These are phyloP conservation scores for Acromyrmex echinatior DNA, from an alignment of 1,140 invertebrate genomes.

Conservation along the genomic window DNA sequence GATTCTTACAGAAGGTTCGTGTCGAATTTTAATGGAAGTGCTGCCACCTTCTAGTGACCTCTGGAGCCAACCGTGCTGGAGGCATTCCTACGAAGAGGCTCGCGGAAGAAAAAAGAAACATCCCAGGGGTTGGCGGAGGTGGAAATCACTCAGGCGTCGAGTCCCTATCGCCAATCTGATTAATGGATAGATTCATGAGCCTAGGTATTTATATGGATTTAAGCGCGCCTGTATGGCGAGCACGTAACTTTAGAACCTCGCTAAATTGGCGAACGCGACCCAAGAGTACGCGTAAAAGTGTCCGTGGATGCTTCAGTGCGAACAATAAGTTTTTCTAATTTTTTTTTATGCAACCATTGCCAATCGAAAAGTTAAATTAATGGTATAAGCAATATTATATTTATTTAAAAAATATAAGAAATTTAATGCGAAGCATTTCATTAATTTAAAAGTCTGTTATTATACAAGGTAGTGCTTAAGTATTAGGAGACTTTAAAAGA, in stretches of 20 bases:
- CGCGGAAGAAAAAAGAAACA: constrained; percentile 41
- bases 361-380: background rate
- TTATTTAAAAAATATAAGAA: background rate
- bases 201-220: constrained; percentile 80
- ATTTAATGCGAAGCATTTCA: background rate
- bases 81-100: constrained; percentile 50
- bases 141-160: constrained; percentile 83
- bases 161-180: constrained; percentile 83
- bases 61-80: constrained; percentile 70
- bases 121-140: constrained; percentile 44
- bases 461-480: no score
- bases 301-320: background rate
- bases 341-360: background rate
- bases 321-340: background rate
- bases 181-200: constrained; percentile 82
- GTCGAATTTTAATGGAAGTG: constrained; percentile 81
- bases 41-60: constrained; percentile 83
- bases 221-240: constrained; percentile 66
- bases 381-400: background rate
- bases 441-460: background rate
- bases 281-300: constrained; percentile 62
- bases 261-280: constrained; percentile 29
- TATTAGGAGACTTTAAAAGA: no score
- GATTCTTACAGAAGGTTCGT: constrained; percentile 75
- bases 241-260: constrained; percentile 28